Evolutionary conservation across 2,888 invertebrate genomes (phyloP), one percentile per base, ranked within the genome.

Genomic region (Tridacna gigas): DNA sequence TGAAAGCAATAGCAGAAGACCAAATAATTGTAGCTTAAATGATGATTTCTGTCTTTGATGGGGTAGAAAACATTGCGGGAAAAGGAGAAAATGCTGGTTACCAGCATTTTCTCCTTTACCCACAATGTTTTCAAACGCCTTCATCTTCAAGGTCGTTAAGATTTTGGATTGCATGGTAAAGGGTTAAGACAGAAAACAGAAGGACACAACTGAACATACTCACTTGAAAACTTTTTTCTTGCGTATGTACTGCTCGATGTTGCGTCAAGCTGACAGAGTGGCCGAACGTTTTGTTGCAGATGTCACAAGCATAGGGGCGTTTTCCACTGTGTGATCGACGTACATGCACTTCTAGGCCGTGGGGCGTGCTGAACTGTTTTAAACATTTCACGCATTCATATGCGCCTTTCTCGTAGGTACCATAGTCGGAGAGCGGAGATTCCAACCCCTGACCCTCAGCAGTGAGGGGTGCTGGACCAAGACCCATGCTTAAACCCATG

Each of bases 211-310:
- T 4, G 2, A 37, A 37, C 2, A 67, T 28, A 26, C 71, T 51
- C 73, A 86, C 86, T 82, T 86, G 86, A 67, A 86, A 86, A 65
- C 86, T 86, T 79, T 86, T 90, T 85, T 94, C 94, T 81, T 95
- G 94, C 18, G 91, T 93, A 79, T 94, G 96, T 18, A 95, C 96
- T 95, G 96, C 97, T 97, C 97, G 97, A 95, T 98, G 98, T 95
- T 99, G 99, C 94, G 97, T 97, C 90, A 99, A 96, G 95, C 98
- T 98, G 71, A 94, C 93, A 95, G 99, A 98, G 95, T 99, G 99
- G 81, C 99, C 99, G 95, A 99, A 99, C 28, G 99, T 99, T 96
- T 99, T 99, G 96, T 98, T 98, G 96, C 99, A 99, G 88, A 98
- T 96, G 95, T 99, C 98, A 95, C 99, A 99, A 86, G 98, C 98